Percentiles rank a stretch among this genome's conserved stretches.
phyloP scores from a whole-genome alignment of 1,140 invertebrate genomes.

The Drosophila sturtevanti region DNA sequence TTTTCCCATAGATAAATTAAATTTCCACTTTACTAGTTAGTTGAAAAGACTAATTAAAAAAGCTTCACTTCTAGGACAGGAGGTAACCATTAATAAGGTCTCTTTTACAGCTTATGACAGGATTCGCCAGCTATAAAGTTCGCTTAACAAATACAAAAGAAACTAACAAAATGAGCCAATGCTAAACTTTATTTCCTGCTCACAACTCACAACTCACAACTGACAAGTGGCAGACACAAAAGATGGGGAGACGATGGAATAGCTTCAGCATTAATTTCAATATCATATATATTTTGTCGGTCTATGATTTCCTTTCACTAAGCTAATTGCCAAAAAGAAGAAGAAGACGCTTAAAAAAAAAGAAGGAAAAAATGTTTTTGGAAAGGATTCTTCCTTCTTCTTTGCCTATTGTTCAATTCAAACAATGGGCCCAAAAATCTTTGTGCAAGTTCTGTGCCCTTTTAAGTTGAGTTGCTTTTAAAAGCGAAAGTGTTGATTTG shows the following conservation, averaged over 20 bases:
- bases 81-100: conserved; percentile 48
- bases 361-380: neutral
- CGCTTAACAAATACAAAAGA: conserved; percentile 56
- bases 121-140: conserved; percentile 39
- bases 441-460: neutral
- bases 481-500: conserved; percentile 78
- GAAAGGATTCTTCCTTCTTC: neutral
- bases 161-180: conserved; percentile 13
- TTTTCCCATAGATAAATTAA: neutral
- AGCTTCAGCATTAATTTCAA: neutral
- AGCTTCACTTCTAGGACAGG: neutral
- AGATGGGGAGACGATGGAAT: neutral
- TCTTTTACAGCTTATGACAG: neutral
- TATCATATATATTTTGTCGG: conserved; percentile 16
- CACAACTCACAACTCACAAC: conserved; percentile 35
- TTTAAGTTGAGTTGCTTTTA: conserved; percentile 14
- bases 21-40: neutral
- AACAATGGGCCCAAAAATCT: neutral
- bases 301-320: conserved; percentile 37
- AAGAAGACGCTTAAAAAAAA: neutral
- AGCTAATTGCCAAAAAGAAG: conserved; percentile 46
- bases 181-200: conserved; percentile 47
- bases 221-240: conserved; percentile 41
- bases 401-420: neutral
- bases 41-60: conserved; percentile 48